Evolutionary conservation across 1,140 invertebrate genomes (phyloP).

Genomic region (Archegozetes longisetosus): DNA sequence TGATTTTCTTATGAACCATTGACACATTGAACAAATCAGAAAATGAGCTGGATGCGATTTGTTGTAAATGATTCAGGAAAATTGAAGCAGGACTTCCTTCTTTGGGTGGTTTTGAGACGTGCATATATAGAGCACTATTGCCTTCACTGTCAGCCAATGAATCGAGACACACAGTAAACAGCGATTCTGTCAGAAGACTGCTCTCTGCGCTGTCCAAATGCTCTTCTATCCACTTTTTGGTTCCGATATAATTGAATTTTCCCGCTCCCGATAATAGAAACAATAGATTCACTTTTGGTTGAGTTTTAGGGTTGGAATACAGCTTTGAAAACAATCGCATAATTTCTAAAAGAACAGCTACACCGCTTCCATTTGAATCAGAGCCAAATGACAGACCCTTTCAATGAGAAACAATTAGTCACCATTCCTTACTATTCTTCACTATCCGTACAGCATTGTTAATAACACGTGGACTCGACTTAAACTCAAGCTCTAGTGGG

Average conservation of each 20-base stretch:
- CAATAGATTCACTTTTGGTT: slow-evolving; percentile 68
- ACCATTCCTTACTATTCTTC: too few species aligned
- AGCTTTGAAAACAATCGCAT: slow-evolving; percentile 74
- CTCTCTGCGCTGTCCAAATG: slow-evolving; percentile 58
- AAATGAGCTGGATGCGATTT: slow-evolving; percentile 1
- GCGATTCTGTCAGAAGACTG: slow-evolving; percentile 48
- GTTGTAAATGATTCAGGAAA: slow-evolving; percentile 43
- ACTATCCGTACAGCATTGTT: too few species aligned
- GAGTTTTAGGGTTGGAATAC: slow-evolving; percentile 60
- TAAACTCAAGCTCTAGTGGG: too few species aligned
- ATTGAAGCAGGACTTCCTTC: slow-evolving; percentile 53
- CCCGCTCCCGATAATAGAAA: slow-evolving; percentile 83
- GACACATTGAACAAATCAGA: slow-evolving; percentile 37
- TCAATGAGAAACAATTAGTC: slow-evolving; percentile 20
- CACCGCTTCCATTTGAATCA: slow-evolving; percentile 86
- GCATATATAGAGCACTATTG: slow-evolving; percentile 47
- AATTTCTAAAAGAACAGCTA: slow-evolving; percentile 70
- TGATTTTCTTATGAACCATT: slow-evolving; percentile 89
- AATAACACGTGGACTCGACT: too few species aligned
- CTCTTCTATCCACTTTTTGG: slow-evolving; percentile 91
- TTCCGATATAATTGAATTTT: slow-evolving; percentile 87
- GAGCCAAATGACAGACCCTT: slow-evolving; percentile 66
- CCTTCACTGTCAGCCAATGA: slow-evolving; percentile 42
- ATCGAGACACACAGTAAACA: slow-evolving; percentile 83
- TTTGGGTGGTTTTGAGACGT: slow-evolving; percentile 90